Base-by-base conservation (phyloP, 2,797 vertebrate genomes). In the Microchirus variegatus region DNA sequence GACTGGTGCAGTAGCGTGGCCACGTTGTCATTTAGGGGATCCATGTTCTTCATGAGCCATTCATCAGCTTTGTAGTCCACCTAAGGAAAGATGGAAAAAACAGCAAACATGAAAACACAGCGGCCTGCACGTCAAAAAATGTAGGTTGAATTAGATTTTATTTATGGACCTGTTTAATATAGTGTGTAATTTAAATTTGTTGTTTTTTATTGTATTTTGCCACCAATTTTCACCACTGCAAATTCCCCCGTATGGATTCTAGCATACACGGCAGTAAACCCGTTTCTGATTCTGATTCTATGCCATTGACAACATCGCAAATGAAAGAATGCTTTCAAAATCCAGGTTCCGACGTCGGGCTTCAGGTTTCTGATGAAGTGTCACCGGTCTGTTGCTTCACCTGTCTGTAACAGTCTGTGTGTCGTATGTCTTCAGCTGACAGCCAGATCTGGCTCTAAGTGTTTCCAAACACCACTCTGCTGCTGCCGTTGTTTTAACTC, bases 41-140 rank as follows among this genome's bases (percentile, higher is more conserved):
- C 97, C 97, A 99, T 99, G 90, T 99, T 99, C 92, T 99, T 99
- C 96, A 98, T 98, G 17, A 99, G 93, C 97, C 97, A 99, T 64
- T 97, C 96, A 2, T 96, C 96, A 0, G 97, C 97, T 87, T 99
- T 99, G 61, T 99, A 99, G 70, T 99, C 97, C 90, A 99, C 97
- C 97, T 99, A 68, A 12, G 44, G 44, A 65, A 60, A 73, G 26
- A 77, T 38, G 43, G 22, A 0, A 11, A 43, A 44, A 14, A 46
- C 31, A 47, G 26, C 10, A n/a, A 41, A 41, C 14, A 41, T 41
- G 40, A 41, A 41, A 13, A 41, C 5, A 41, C 40, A 14, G 40
- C 14, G 40, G 10, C 40, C 40, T 13, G 40, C 13, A 41, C 57
- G 1, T 17, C 62, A 8, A 43, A 48, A 13, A 9, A 9, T 3